phyloP scores from a whole-genome alignment of 2,113 vertebrate genomes.

The Tragulus kanchil region DNA sequence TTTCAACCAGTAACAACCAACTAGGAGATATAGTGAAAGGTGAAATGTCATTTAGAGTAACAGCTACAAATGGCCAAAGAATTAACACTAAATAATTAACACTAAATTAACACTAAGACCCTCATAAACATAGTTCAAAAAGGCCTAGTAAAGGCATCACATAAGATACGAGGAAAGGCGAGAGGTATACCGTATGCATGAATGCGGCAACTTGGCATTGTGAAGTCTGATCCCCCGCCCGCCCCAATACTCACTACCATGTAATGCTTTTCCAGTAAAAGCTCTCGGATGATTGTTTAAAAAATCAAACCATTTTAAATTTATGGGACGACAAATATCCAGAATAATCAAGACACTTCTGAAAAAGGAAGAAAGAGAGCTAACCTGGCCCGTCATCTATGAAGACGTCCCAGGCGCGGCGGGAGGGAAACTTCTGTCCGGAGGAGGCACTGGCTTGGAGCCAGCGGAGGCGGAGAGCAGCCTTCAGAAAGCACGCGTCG shows the following conservation, averaged over 20 bases:
- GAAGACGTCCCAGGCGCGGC: neutral
- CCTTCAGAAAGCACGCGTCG: fast-evolving
- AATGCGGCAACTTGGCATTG: neutral
- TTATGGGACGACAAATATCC: neutral
- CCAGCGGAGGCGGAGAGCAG: neutral
- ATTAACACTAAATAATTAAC: neutral
- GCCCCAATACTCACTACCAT: fast-evolving
- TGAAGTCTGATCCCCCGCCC: neutral
- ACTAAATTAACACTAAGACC: neutral
- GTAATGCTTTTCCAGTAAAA: neutral
- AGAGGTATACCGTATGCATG: neutral
- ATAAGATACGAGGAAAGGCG: neutral
- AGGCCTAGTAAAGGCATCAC: neutral
- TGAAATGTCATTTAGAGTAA: neutral
- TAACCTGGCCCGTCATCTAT: no score
- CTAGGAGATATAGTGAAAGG: neutral
- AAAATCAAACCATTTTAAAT: neutral
- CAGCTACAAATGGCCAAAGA: neutral
- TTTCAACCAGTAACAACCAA: neutral
- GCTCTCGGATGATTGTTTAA: neutral
- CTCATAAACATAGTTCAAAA: neutral
- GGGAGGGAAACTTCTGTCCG: no score
- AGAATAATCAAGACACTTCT: neutral
- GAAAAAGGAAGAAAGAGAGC: neutral
- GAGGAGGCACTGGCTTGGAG: no score